These are phyloP conservation scores for Leptinotarsa lineolata DNA, from an alignment of 1,140 invertebrate species.

Conservation along the genomic window DNA sequence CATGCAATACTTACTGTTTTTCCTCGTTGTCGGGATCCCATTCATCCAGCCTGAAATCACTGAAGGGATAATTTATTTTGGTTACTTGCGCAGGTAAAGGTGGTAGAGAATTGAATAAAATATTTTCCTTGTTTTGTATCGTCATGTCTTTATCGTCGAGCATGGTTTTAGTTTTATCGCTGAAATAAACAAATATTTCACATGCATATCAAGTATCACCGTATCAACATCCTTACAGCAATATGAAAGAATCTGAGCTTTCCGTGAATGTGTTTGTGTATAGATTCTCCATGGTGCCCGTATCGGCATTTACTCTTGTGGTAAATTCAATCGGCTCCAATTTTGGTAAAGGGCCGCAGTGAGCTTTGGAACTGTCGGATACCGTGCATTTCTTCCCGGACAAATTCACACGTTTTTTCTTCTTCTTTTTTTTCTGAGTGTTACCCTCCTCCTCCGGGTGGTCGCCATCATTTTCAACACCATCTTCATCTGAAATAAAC, in stretches of 20 bases:
- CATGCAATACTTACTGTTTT: conserved; percentile 45
- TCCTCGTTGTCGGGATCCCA: conserved; percentile 61
- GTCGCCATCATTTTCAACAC: conserved; percentile 29
- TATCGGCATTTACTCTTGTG: conserved; percentile 34
- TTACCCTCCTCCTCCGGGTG: conserved; percentile 43
- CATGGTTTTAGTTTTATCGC: conserved; percentile 7
- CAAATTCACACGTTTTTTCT: conserved; percentile 42
- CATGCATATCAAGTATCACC: too few species aligned
- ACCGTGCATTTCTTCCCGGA: conserved; percentile 36
- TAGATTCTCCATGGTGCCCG: conserved; percentile 41
- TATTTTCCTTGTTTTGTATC: background rate
- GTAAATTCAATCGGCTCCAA: conserved; percentile 39
- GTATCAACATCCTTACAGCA: conserved; percentile 36
- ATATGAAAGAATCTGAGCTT: conserved; percentile 38
- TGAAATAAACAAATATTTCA: conserved; percentile 19
- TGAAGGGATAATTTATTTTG: conserved; percentile 48
- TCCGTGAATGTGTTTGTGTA: conserved; percentile 42
- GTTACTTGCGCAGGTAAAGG: background rate
- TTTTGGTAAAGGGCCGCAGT: conserved; percentile 36
- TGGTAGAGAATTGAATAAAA: background rate
- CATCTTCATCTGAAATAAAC: background rate
- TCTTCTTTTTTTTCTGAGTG: conserved; percentile 47
- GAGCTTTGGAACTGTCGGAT: conserved; percentile 28
- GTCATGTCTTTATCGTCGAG: background rate
- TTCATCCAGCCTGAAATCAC: conserved; percentile 59